Evolutionary conservation across 2,888 invertebrate species (phyloP), one percentile per base, ranked within the genome.

Genomic region (Fragum whitleyi): DNA sequence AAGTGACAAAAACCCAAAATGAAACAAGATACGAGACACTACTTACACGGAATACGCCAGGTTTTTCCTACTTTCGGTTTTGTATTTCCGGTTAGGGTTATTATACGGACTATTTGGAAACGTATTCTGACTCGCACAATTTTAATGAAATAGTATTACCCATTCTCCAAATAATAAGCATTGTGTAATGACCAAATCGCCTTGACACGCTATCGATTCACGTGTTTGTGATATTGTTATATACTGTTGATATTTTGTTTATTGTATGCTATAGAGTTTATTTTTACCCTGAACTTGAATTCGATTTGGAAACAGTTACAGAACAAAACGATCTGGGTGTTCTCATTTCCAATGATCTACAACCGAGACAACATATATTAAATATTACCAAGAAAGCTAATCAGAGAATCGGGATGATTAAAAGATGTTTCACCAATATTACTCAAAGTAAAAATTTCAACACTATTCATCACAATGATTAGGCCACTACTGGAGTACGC

Each of bases 341-440:
- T 14, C 14, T 47, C 14, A 47, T 47, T 5, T n/a, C n/a, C n/a
- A n/a, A n/a, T n/a, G n/a, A n/a, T n/a, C 2, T 47, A 5, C 16
- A 47, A 5, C 5, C 7, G 2, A 47, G 16, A 47, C 2, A 47
- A 5, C 5, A 47, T 16, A 47, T 47, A 47, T n/a, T 47, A n/a
- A 47, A 47, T 47, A 47, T 47, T 16, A 47, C 47, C 47, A 47
- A 47, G 47, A 47, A 47, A 47, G 47, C 47, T 16, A 47, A 47
- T 47, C 47, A 47, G 47, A 47, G 47, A 47, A 47, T 47, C 16
- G 47, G 47, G 47, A 47, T 47, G 5, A 9, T 47, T n/a, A 47
- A 47, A 47, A 47, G 47, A 47, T 47, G 47, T 47, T 47, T 47
- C 47, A 47, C 47, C 47, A 47, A 47, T 47, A 47, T 47, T 47